phyloP scores from a whole-genome alignment of 2,113 vertebrate species.

The Eurystomus gularis region DNA sequence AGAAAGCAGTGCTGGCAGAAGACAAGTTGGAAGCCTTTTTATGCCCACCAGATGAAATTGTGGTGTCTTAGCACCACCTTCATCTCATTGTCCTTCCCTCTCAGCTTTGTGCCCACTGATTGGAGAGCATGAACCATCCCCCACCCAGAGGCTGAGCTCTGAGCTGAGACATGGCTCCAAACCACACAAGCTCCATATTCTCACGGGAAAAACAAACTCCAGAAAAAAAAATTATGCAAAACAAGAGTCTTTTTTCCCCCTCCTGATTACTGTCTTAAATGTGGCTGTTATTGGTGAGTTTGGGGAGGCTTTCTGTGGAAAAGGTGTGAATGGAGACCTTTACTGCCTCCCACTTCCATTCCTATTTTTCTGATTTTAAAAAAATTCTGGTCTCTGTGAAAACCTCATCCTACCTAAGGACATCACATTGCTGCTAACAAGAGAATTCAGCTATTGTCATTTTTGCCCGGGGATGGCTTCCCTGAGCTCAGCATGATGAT shows the following conservation, averaged over 20 bases:
- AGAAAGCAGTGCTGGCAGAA: neutral
- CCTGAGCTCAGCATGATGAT: neutral
- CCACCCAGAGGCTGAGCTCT: neutral
- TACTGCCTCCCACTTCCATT: neutral
- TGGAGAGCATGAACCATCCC: neutral
- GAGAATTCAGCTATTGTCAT: neutral
- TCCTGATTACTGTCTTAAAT: neutral
- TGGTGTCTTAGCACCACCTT: neutral
- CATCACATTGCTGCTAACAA: neutral
- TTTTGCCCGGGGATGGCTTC: neutral
- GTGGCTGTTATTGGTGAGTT: neutral
- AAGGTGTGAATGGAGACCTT: constrained; percentile 5
- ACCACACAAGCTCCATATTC: neutral
- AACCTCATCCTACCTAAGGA: neutral
- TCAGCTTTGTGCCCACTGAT: rapidly evolving
- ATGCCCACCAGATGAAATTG: neutral
- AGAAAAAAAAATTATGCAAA: neutral
- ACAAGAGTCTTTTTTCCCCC: neutral
- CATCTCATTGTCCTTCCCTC: neutral
- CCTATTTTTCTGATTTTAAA: neutral
- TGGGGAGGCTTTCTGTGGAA: neutral
- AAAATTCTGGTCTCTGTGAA: neutral
- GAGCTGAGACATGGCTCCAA: neutral
- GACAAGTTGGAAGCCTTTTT: neutral
- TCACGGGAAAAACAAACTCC: neutral